Conservation (phyloP, 1,140 invertebrate genomes). For the Drosophila lowei region DNA sequence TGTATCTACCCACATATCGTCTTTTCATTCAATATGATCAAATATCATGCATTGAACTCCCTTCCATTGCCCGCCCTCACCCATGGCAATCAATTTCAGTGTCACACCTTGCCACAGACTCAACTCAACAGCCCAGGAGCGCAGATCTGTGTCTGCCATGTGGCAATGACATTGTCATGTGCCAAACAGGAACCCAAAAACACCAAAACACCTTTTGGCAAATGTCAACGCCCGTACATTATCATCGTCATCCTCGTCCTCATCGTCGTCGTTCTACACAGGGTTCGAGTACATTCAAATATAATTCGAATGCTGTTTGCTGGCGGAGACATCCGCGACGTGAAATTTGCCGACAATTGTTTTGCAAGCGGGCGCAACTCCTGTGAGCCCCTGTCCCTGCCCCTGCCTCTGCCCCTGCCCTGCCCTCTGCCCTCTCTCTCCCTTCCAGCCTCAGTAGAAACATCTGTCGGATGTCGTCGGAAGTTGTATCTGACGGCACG, state of each 20-base stretch:
- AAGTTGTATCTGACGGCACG: constrained; percentile 81
- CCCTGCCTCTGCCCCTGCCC: not conserved
- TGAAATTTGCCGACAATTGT: constrained; percentile 67
- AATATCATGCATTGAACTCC: constrained; percentile 25
- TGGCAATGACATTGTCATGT: constrained; percentile 48
- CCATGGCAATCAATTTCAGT: constrained; percentile 42
- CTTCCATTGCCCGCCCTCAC: not conserved
- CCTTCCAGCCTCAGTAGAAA: constrained; percentile 18
- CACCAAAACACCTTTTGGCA: constrained; percentile 57
- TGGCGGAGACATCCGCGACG: constrained; percentile 68
- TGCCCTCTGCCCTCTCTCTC: too few species aligned
- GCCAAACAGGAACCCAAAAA: constrained; percentile 31
- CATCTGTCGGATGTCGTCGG: constrained; percentile 79
- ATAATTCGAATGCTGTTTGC: constrained; percentile 48
- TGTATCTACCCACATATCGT: constrained; percentile 20
- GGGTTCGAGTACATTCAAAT: constrained; percentile 58
- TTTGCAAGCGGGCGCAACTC: constrained; percentile 72
- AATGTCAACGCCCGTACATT: constrained; percentile 72
- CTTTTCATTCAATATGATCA: constrained; percentile 25
- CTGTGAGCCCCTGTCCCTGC: not conserved
- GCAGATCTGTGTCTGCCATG: constrained; percentile 40
- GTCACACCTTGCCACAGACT: constrained; percentile 64
- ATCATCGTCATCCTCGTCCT: constrained; percentile 10
- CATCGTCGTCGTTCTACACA: not conserved
- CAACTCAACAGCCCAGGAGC: constrained; percentile 5